A percentile compares a stretch with the other conserved stretches of the same genome.
Evolutionary conservation across 2,797 vertebrate species (phyloP).

Genomic region (Micromesistius poutassou): DNA sequence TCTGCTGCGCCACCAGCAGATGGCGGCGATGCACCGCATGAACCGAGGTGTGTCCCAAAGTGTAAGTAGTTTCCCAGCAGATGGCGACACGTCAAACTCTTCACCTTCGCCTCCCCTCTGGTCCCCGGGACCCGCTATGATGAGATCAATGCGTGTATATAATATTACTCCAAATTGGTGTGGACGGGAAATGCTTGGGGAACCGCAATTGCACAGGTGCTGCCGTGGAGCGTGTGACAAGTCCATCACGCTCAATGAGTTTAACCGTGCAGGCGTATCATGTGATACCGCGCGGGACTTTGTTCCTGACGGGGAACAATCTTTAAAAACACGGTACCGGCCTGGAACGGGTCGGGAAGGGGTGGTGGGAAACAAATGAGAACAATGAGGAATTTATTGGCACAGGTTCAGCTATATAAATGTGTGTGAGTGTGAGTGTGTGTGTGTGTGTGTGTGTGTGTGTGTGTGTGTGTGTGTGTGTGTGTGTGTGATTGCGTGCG

Average conservation of each 20-base stretch:
- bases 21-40: conserved; percentile 32
- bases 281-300: conserved; percentile 46
- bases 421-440: conserved; percentile 30
- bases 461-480: conserved; percentile 24
- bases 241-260: conserved; percentile 39
- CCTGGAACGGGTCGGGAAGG: conserved; percentile 49
- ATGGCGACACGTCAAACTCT: conserved; percentile 20
- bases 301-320: conserved; percentile 41
- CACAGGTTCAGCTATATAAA: conserved; percentile 21
- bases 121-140: neutral
- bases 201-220: conserved; percentile 32
- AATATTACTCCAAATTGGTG: conserved; percentile 38
- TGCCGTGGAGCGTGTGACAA: conserved; percentile 39
- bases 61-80: conserved; percentile 23
- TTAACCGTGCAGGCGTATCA: conserved; percentile 52
- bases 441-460: conserved; percentile 24
- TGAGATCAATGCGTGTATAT: conserved; percentile 25
- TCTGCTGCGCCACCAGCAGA: conserved; percentile 33
- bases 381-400: conserved; percentile 63
- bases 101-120: neutral
- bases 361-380: conserved; percentile 43
- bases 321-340: neutral
- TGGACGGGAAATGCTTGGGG: conserved; percentile 34
- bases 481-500: conserved; percentile 13
- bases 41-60: neutral